A percentile compares a stretch with the other conserved stretches of the same genome.
Evolutionary conservation across 1,140 invertebrate species (phyloP).

Genomic region (Homalodisca vitripennis): DNA sequence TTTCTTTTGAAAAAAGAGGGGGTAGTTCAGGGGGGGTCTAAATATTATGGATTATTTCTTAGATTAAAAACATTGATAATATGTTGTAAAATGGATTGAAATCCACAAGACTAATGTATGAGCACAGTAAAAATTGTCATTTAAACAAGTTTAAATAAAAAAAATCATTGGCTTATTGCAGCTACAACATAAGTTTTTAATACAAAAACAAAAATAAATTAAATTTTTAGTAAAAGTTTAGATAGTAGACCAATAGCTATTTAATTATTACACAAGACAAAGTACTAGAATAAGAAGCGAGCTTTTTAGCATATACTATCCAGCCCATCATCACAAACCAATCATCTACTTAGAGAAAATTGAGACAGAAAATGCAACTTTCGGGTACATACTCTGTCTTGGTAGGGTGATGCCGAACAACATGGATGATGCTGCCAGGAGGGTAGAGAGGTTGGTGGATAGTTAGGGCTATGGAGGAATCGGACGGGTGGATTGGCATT

Average conservation of each 20-base stretch:
- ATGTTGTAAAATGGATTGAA: no score
- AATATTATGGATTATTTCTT: no score
- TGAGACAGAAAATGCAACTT: not conserved
- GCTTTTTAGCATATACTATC: not conserved
- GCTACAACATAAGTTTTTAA: not conserved
- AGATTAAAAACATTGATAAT: no score
- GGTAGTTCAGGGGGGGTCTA: no score
- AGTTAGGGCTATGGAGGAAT: slow-evolving; percentile 71
- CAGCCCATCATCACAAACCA: slow-evolving; percentile 24
- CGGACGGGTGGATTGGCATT: slow-evolving; percentile 64
- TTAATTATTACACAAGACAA: not conserved
- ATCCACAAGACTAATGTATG: no score
- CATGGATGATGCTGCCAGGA: slow-evolving; percentile 86
- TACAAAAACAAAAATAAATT: not conserved
- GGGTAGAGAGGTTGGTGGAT: slow-evolving; percentile 82
- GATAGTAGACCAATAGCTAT: no score
- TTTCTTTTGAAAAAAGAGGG: no score
- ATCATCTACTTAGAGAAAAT: slow-evolving; percentile 9
- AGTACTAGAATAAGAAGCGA: slow-evolving; percentile 6
- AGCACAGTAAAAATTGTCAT: no score
- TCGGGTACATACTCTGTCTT: slow-evolving; percentile 71
- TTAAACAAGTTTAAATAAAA: no score
- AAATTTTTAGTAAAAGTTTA: not conserved
- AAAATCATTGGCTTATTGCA: not conserved
- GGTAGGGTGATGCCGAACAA: slow-evolving; percentile 84